phyloP scores from a whole-genome alignment of 2,797 vertebrate genomes.

The Alfaro cultratus region DNA sequence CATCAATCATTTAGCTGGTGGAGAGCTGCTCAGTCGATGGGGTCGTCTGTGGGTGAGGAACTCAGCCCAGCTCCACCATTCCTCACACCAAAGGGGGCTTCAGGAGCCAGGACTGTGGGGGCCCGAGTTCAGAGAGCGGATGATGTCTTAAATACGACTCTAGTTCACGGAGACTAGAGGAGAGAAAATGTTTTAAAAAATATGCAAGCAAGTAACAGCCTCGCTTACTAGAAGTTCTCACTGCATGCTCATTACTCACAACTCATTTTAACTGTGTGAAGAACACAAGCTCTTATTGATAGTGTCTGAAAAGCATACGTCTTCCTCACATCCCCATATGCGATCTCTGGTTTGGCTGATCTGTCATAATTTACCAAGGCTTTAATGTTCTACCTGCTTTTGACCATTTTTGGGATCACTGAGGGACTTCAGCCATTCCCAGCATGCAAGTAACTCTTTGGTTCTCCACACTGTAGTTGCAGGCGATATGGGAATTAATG shows the following conservation, averaged over 20 bases:
- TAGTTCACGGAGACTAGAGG: conserved; percentile 33
- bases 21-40: conserved; percentile 55
- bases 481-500: not conserved
- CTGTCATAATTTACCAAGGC: not conserved
- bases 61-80: conserved; percentile 47
- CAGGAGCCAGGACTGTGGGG: conserved; percentile 25
- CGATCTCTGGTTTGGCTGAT: conserved; percentile 22
- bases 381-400: not conserved
- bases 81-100: conserved; percentile 42
- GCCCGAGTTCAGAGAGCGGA: conserved; percentile 44
- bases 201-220: conserved; percentile 25
- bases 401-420: not conserved
- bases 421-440: not conserved
- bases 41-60: conserved; percentile 67
- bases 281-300: conserved; percentile 55
- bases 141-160: conserved; percentile 51
- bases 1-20: conserved; percentile 69
- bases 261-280: conserved; percentile 42
- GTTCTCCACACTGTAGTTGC: not conserved
- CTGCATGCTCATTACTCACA: conserved; percentile 29
- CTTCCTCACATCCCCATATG: conserved; percentile 17
- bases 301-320: conserved; percentile 45
- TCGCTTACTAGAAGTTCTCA: conserved; percentile 53
- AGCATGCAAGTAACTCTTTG: not conserved
- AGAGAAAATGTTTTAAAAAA: conserved; percentile 37